A percentile compares a stretch with the other conserved stretches of the same genome.
Evolutionary conservation across 2,797 vertebrate species (phyloP).

Genomic region (Aratinga solstitialis): DNA sequence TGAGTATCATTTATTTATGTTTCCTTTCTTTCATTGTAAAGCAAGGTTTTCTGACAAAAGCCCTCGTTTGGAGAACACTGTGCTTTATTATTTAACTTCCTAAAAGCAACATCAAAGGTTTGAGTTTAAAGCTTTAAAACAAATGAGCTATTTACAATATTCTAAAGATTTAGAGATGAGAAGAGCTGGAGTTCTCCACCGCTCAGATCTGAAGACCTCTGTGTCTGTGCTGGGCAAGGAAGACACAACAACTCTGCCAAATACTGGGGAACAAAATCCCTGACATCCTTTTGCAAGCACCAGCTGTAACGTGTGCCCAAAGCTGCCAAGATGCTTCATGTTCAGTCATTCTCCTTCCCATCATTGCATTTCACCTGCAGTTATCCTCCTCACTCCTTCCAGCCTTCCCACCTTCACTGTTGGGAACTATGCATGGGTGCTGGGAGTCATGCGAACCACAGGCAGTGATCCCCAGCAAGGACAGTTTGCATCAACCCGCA

Average conservation of each 20-base stretch:
- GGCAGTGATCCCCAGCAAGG: neutral
- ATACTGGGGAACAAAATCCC: neutral
- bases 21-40: slow-evolving; percentile 76
- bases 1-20: slow-evolving; percentile 76
- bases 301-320: neutral
- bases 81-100: slow-evolving; percentile 77
- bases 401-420: neutral
- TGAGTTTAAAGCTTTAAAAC: slow-evolving; percentile 69
- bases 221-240: slow-evolving; percentile 1
- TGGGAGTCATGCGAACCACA: neutral
- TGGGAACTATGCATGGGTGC: neutral
- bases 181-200: slow-evolving; percentile 60
- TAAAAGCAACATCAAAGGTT: slow-evolving; percentile 76
- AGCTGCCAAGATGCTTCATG: neutral
- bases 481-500: neutral
- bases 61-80: slow-evolving; percentile 46
- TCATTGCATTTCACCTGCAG: neutral
- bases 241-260: slow-evolving; percentile 9
- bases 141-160: slow-evolving; percentile 71
- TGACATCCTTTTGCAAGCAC: neutral
- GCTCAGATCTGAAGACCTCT: slow-evolving; percentile 67
- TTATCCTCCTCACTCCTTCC: neutral
- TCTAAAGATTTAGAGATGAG: slow-evolving; percentile 67
- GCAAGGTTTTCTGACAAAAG: slow-evolving; percentile 70
- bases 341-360: neutral